Evolutionary conservation across 1,140 invertebrate species (phyloP).

Genomic region (Mactra quadrangularis): DNA sequence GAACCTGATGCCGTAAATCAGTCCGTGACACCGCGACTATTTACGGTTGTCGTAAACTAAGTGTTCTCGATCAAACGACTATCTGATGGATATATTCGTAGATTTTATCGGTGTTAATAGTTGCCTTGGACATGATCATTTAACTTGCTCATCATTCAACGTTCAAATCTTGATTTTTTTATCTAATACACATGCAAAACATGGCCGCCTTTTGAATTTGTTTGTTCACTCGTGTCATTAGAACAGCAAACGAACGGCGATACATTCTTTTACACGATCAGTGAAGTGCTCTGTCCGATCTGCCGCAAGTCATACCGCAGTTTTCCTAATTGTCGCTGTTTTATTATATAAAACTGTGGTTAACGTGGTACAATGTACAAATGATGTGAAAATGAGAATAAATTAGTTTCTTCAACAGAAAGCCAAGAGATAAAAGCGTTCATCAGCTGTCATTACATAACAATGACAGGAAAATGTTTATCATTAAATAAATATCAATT

Average conservation of each 20-base stretch:
- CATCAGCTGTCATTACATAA: slow-evolving; percentile 32
- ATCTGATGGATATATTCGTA: slow-evolving; percentile 42
- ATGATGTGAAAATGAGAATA: slow-evolving; percentile 43
- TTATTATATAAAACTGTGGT: slow-evolving; percentile 38
- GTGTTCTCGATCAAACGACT: slow-evolving; percentile 39
- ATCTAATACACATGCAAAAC: slow-evolving; percentile 22
- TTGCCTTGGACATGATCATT: slow-evolving; percentile 52
- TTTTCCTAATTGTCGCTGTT: slow-evolving; percentile 6
- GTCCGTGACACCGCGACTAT: slow-evolving; percentile 37
- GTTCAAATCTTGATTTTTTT: slow-evolving; percentile 21
- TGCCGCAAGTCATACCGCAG: slow-evolving; percentile 33
- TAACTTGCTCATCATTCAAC: slow-evolving; percentile 32
- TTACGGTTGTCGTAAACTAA: slow-evolving; percentile 54
- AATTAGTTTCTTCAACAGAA: slow-evolving; percentile 35
- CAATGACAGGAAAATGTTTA: slow-evolving; percentile 26
- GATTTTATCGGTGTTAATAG: slow-evolving; percentile 48
- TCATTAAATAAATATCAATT: slow-evolving; percentile 47
- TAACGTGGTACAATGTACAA: no score
- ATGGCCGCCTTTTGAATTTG: slow-evolving; percentile 33
- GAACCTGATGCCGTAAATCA: slow-evolving; percentile 37
- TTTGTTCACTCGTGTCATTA: slow-evolving; percentile 11
- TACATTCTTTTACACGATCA: not conserved
- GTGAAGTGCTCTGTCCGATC: not conserved
- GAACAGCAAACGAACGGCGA: slow-evolving; percentile 7
- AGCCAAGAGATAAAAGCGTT: slow-evolving; percentile 10